Evolutionary conservation across 2,113 vertebrate genomes (phyloP).

Genomic region (Oriolus oriolus): DNA sequence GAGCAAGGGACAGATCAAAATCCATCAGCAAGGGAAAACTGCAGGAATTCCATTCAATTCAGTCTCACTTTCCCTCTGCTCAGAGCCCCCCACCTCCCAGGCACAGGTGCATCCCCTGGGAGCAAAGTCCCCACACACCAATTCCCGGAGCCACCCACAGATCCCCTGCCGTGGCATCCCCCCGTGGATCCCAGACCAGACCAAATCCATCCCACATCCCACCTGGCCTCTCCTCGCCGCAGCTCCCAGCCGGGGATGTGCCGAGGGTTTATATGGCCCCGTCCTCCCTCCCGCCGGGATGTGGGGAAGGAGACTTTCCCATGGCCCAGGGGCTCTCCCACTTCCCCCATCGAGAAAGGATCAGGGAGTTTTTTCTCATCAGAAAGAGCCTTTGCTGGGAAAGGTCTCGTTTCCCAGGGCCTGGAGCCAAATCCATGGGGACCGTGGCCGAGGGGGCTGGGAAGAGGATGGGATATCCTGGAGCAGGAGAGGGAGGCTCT

Average conservation of each 20-base stretch:
- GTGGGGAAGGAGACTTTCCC: background rate
- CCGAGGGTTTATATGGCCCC: background rate
- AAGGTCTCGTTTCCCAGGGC: background rate
- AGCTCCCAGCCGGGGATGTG: background rate
- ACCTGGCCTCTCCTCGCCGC: background rate
- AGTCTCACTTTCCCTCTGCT: rapidly evolving
- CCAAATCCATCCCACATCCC: background rate
- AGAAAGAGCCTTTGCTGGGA: background rate
- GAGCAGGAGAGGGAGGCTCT: rapidly evolving
- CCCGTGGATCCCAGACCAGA: rapidly evolving
- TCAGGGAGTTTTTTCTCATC: background rate
- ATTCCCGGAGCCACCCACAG: rapidly evolving
- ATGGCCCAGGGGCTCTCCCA: background rate
- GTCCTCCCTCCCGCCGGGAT: background rate
- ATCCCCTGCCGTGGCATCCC: background rate
- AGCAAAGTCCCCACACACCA: rapidly evolving
- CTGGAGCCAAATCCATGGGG: background rate
- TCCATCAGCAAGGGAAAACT: background rate
- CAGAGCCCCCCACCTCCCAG: background rate
- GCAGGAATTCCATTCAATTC: background rate
- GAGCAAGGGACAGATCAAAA: background rate
- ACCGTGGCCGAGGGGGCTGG: background rate
- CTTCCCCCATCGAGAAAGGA: background rate
- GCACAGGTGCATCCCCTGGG: rapidly evolving
- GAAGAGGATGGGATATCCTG: background rate